Evolutionary conservation across 2,113 vertebrate genomes (phyloP).

Genomic region (Oncorhynchus gorbuscha): DNA sequence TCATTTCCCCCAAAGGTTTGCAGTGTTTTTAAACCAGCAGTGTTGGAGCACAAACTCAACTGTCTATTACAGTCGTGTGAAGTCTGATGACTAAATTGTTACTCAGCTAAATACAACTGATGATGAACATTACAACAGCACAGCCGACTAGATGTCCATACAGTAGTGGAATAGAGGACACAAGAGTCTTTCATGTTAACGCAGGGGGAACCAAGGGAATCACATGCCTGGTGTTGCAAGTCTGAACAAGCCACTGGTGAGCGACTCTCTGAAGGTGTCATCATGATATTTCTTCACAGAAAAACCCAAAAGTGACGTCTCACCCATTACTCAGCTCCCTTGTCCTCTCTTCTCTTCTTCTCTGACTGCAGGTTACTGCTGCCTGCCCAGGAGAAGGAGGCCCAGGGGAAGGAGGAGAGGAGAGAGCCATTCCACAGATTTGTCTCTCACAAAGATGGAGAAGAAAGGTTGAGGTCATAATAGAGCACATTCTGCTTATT

Average conservation of each 20-base stretch:
- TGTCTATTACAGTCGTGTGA: neutral
- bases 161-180: no score
- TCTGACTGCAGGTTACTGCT: no score
- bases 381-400: no score
- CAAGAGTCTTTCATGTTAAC: no score
- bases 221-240: neutral
- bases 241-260: neutral
- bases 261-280: neutral
- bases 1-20: slow-evolving; percentile 34
- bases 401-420: neutral
- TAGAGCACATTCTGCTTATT: slow-evolving; percentile 4
- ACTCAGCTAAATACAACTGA: no score
- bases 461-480: neutral
- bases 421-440: neutral
- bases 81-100: neutral
- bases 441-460: neutral
- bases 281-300: neutral
- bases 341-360: neutral
- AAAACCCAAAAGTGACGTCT: neutral
- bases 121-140: no score
- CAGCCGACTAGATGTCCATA: no score
- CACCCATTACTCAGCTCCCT: neutral
- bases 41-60: slow-evolving; percentile 2
- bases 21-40: slow-evolving; percentile 30
- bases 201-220: neutral